Conservation (phyloP, 2,113 vertebrate genomes). For the Passer montanus region DNA sequence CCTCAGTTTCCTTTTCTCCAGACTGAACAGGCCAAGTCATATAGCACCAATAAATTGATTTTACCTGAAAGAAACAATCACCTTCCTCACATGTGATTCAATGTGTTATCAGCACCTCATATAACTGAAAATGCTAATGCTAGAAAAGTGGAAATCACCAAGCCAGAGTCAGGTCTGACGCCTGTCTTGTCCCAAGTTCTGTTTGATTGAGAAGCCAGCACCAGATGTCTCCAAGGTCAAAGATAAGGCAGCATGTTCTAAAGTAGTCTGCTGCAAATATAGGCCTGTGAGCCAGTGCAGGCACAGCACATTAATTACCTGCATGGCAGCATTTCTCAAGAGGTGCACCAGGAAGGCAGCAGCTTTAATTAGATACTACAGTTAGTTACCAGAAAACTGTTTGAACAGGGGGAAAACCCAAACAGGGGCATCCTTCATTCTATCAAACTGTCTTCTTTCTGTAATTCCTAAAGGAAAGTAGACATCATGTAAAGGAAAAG, state of each 20-base stretch:
- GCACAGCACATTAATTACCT: slow-evolving; percentile 1
- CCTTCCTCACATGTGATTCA: not conserved
- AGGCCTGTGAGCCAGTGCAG: not conserved
- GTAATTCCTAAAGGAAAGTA: not conserved
- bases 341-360: not conserved
- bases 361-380: not conserved
- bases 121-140: not conserved
- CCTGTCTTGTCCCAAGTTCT: not conserved
- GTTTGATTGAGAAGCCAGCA: not conserved
- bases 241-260: not conserved
- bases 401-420: not conserved
- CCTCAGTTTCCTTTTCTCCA: not conserved
- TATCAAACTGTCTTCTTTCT: not conserved
- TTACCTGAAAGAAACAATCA: not conserved
- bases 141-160: not conserved
- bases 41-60: not conserved
- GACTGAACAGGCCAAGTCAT: not conserved
- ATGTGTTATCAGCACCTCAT: not conserved
- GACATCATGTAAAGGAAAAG: not conserved
- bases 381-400: not conserved
- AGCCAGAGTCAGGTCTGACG: not conserved
- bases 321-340: not conserved
- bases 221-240: not conserved
- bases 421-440: not conserved
- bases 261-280: not conserved